Base-by-base conservation (phyloP, 2,113 vertebrate species). In the Cyphomyrus discorhynchus region DNA sequence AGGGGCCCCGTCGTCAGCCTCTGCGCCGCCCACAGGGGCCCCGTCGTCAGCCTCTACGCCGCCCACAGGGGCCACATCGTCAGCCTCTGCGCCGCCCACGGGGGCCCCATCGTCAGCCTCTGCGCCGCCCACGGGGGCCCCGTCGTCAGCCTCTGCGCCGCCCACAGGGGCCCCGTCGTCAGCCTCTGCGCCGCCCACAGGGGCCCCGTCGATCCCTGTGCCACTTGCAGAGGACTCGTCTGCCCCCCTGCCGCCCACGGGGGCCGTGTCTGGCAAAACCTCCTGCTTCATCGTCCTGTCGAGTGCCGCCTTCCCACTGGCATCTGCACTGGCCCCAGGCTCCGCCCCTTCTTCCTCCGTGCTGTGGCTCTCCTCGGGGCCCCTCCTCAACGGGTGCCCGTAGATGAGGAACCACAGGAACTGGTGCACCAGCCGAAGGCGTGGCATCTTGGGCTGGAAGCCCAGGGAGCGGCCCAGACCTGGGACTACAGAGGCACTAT, bases 361-460 rank as follows among this genome's bases (percentile, higher is more conserved):
- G 50, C 3, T 15, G 70, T 42, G 5, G 31, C n/a, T 27, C 58
- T 27, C 49, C 42, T 82, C 56, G 19, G 21, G 2, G 19, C 3
- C 6, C 0, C 84, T 4, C 53, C n/a, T 90, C 35, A 92, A 91
- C 1, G 97, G 96, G 83, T 99, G 97, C 0, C 97, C 98, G 0
- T 99, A 97, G 58, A 98, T 92, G 56, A 99, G 89, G 93, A 98
- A 98, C 98, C 98, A 99, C 66, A 99, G 95, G 91, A 98, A 99
- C 86, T 92, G 93, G 91, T 99, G 98, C 4, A 97, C 92, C 24
- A 95, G 89, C 50, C 96, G 96, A 83, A 99, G 94, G 58, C 98
- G 98, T 52, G 96, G 97, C 98, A 99, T 99, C 95, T 99, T 99
- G 42, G 98, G 97, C 92, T 98, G 97, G 92, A 97, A 99, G 13